A percentile compares a stretch with the other conserved stretches of the same genome.
phyloP scores from a whole-genome alignment of 2,113 vertebrate genomes.

The Crotalus viridis region DNA sequence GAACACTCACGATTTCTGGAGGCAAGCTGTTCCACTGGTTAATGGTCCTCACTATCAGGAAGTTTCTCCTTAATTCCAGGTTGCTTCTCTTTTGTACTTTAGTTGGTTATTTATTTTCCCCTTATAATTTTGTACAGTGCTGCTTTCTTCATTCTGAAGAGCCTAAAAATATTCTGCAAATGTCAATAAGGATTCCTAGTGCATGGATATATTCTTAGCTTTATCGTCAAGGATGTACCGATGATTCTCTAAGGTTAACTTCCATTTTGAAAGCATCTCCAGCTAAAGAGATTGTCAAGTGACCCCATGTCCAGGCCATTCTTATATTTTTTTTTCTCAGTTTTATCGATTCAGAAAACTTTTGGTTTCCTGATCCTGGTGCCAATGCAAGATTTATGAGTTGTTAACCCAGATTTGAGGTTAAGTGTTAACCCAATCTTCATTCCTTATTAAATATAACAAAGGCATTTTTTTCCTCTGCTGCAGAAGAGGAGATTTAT shows the following conservation, averaged over 20 bases:
- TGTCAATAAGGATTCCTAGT: neutral
- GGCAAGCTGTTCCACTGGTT: too few relatives aligned
- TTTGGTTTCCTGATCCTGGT: neutral
- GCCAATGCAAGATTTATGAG: neutral
- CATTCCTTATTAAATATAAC: neutral
- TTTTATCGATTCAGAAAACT: neutral
- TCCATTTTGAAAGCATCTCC: neutral
- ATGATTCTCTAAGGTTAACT: neutral
- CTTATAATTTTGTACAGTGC: neutral
- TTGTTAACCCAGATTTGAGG: neutral
- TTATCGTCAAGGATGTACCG: neutral
- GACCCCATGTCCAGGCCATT: too few relatives aligned
- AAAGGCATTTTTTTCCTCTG: neutral
- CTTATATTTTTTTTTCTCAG: neutral
- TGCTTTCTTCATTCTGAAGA: neutral
- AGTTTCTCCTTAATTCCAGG: too few relatives aligned
- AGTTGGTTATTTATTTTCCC: neutral
- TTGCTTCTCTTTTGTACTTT: neutral
- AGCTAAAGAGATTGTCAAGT: neutral
- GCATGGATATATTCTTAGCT: neutral
- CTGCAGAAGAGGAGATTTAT: neutral
- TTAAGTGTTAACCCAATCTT: neutral
- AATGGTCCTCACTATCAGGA: too few relatives aligned
- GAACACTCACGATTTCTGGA: too few relatives aligned
- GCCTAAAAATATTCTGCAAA: neutral